A percentile compares a stretch with the other conserved stretches of the same genome.
These are phyloP conservation scores for Dolichomitus sp. DNA, from an alignment of 2,888 invertebrate genomes.

Conservation along the genomic window DNA sequence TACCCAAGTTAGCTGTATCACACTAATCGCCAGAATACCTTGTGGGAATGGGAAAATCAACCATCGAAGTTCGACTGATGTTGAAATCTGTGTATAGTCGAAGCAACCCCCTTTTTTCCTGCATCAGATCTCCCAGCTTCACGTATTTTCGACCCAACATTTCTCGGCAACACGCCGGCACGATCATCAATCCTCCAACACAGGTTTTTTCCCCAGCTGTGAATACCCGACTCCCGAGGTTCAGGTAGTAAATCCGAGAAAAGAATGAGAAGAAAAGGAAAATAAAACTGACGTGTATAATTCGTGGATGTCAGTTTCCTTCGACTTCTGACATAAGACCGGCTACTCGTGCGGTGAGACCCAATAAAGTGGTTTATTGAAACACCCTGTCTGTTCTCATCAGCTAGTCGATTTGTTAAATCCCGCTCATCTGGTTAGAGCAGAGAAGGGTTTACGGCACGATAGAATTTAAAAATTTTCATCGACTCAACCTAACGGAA, in stretches of 20 bases:
- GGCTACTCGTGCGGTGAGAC: conserved; percentile 38
- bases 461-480: conserved; percentile 33
- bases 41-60: conserved; percentile 63
- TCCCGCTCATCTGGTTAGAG: not conserved
- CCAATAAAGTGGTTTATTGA: conserved; percentile 41
- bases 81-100: conserved; percentile 61
- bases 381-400: conserved; percentile 30
- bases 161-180: conserved; percentile 34
- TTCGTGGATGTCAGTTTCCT: conserved; percentile 43
- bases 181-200: conserved; percentile 42
- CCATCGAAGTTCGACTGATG: conserved; percentile 37
- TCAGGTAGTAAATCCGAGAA: conserved; percentile 53
- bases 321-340: conserved; percentile 50
- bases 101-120: conserved; percentile 25
- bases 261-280: conserved; percentile 4
- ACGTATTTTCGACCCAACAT: conserved; percentile 8
- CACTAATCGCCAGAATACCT: conserved; percentile 58
- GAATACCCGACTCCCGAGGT: conserved; percentile 1
- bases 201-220: conserved; percentile 1
- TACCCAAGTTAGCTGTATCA: not conserved
- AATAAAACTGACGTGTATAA: conserved; percentile 41
- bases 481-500: conserved; percentile 44
- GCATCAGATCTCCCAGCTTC: conserved; percentile 1
- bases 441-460: not conserved
- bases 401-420: conserved; percentile 37